Conservation (phyloP, 2,888 invertebrate genomes). For the Clunio marinus region DNA sequence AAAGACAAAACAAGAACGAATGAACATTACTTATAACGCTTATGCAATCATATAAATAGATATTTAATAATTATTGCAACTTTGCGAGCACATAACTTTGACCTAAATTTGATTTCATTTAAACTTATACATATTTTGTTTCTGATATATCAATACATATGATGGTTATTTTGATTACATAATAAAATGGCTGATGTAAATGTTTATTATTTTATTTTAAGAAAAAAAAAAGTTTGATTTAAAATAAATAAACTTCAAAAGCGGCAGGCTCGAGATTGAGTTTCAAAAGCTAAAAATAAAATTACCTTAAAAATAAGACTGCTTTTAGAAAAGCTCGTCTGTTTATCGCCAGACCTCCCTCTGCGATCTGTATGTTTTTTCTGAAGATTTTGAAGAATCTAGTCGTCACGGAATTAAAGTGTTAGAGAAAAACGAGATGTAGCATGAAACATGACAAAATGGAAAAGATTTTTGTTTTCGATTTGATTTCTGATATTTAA, state of each 20-base stretch:
- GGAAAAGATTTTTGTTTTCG: neutral
- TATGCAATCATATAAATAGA: neutral
- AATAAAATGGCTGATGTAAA: slow-evolving; percentile 7
- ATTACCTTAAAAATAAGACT: slow-evolving; percentile 98
- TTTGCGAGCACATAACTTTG: slow-evolving; percentile 21
- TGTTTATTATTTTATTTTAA: neutral
- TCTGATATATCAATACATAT: neutral
- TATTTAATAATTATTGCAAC: neutral
- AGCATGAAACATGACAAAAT: slow-evolving; percentile 27
- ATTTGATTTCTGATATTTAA: neutral
- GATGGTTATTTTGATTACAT: slow-evolving; percentile 21
- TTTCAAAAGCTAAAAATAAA: slow-evolving; percentile 44
- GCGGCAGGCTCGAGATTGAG: slow-evolving; percentile 29
- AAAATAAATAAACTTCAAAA: slow-evolving; percentile 15
- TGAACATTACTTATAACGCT: neutral
- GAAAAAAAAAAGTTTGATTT: neutral
- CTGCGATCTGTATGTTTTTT: slow-evolving; percentile 97
- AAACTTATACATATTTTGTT: neutral
- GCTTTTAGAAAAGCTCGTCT: slow-evolving; percentile 87
- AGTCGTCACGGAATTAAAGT: slow-evolving; percentile 45
- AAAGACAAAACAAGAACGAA: neutral
- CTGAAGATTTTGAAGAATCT: slow-evolving; percentile 99
- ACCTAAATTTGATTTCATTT: too few species aligned
- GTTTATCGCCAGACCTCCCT: slow-evolving; percentile 93
- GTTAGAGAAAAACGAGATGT: slow-evolving; percentile 26